Base-by-base conservation (phyloP, 2,113 vertebrate species). In the Indicator maculatus region DNA sequence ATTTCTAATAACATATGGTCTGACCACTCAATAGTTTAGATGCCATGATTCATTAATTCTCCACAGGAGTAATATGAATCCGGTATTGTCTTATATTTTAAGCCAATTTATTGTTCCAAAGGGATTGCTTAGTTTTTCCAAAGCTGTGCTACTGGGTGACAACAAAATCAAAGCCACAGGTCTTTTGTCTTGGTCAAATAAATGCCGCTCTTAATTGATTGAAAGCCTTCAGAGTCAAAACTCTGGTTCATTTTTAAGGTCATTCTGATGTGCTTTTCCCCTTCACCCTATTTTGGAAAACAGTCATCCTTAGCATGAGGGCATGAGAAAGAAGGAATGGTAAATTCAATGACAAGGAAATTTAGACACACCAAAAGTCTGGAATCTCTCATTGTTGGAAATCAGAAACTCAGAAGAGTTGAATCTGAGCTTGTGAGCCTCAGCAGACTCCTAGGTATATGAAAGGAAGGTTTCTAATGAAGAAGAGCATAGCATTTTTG, bases 41-140 rank as follows among this genome's bases (percentile, higher is more conserved):
- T 98, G 97, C 95, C 96, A 97, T 93, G 96, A 92, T 88, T 97
- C 97, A 97, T 97, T 98, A 97, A 97, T 97, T 97, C 97, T 96
- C 95, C 92, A 92, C 83, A 94, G 94, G 96, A 97, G 84, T 87
- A 97, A 93, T 96, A 97, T 95, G 90, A 94, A 92, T 96, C 95
- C 95, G 92, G 90, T 89, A 97, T 97, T 97, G 92, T 97, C 95
- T 94, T 97, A 86, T 97, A 93, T 96, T 97, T 93, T 93, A 95
- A 96, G 71, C 83, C 97, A 96, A 96, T 97, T 97, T 97, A 96
- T 97, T 95, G 60, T 91, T 95, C 88, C 79, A 78, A 65, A 94
- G 91, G 91, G 90, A 89, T 87, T 89, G 38, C 60, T 96, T 96
- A 83, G 79, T 38, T 83, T 95, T 85, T 93, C 69, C 85, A 78